phyloP scores from a whole-genome alignment of 1,140 invertebrate species.

The Ceratosolen solmsi region DNA sequence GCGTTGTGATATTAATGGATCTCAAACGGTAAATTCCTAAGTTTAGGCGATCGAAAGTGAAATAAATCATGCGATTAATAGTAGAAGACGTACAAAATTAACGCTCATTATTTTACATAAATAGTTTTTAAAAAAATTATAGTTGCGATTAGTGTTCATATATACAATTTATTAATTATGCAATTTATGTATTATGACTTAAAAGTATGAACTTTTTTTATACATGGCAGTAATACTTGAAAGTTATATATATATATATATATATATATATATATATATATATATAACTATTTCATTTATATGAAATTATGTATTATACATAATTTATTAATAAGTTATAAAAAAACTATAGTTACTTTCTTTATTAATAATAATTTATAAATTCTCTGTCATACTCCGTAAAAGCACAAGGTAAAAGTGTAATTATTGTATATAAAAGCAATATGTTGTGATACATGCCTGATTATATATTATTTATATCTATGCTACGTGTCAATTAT shows the following conservation, averaged over 20 bases:
- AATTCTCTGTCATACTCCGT: constrained; percentile 37
- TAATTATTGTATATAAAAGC: constrained; percentile 21
- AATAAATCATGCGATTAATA: constrained; percentile 32
- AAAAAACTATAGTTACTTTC: neutral
- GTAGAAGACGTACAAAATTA: neutral
- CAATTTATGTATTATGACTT: constrained; percentile 2
- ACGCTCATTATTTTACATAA: constrained; percentile 17
- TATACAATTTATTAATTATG: constrained; percentile 7
- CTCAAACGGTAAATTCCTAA: constrained; percentile 63
- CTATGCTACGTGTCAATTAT: constrained; percentile 38
- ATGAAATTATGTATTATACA: too few species aligned
- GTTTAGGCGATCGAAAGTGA: constrained; percentile 33
- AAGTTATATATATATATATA: constrained; percentile 8
- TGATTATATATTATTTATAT: constrained; percentile 20
- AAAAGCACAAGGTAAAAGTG: constrained; percentile 10
- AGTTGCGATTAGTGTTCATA: constrained; percentile 22
- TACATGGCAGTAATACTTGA: constrained; percentile 9
- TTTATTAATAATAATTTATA: constrained; percentile 6
- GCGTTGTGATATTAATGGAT: constrained; percentile 70
- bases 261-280: too few species aligned
- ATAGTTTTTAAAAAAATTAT: neutral
- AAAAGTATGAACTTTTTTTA: neutral
- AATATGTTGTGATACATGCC: constrained; percentile 34
- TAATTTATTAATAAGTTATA: neutral
- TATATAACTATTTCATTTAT: too few species aligned